Conservation (phyloP, 1,140 invertebrate genomes). For the Drosophila lowei region DNA sequence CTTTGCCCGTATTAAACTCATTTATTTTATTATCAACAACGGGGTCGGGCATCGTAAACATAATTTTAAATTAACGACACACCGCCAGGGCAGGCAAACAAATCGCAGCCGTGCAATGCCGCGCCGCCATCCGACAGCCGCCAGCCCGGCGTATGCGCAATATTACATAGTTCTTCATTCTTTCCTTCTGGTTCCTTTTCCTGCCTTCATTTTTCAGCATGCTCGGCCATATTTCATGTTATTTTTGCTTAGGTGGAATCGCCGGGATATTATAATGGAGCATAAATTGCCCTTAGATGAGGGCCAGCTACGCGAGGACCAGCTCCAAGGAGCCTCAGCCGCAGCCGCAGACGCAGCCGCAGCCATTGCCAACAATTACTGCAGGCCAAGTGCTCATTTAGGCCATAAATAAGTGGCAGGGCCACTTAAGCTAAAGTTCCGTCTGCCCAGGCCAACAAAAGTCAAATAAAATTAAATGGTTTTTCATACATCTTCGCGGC, state of each 20-base stretch:
- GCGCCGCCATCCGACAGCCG: too few relatives aligned
- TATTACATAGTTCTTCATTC: constrained; percentile 43
- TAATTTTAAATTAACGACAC: constrained; percentile 65
- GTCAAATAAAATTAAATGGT: constrained; percentile 62
- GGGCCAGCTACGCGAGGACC: constrained; percentile 12
- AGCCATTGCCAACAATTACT: constrained; percentile 40
- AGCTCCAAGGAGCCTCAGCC: constrained; percentile 6
- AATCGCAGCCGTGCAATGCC: constrained; percentile 33
- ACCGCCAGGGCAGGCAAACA: constrained; percentile 43
- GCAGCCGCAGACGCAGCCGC: neutral
- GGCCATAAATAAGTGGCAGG: constrained; percentile 45
- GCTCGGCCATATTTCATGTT: constrained; percentile 50
- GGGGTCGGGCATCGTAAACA: constrained; percentile 54
- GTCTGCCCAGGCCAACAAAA: constrained; percentile 42
- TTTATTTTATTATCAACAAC: constrained; percentile 64
- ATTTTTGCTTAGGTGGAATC: constrained; percentile 54
- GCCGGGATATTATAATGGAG: constrained; percentile 54
- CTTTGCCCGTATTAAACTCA: constrained; percentile 47
- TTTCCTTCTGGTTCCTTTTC: constrained; percentile 13
- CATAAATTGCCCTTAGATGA: constrained; percentile 58
- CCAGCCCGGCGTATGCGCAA: constrained; percentile 49
- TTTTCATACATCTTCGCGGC: constrained; percentile 40
- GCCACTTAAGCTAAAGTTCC: constrained; percentile 52
- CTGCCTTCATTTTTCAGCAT: constrained; percentile 37
- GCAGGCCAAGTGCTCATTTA: constrained; percentile 53